phyloP scores from a whole-genome alignment of 2,888 invertebrate genomes.

The Euclidia mi region DNA sequence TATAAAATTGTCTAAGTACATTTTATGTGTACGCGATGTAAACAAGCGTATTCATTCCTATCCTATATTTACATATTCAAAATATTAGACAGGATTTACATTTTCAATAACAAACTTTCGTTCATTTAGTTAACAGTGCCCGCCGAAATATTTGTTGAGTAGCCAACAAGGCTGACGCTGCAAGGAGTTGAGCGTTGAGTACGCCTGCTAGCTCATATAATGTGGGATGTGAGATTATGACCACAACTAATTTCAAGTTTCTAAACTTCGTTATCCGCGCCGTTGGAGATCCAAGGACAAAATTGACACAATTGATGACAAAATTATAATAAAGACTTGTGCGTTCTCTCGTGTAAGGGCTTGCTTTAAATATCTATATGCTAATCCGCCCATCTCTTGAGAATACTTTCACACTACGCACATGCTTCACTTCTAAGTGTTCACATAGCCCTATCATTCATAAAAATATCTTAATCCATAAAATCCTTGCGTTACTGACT shows the following conservation, averaged over 20 bases:
- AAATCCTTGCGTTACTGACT: too few relatives aligned
- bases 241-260: conserved; percentile 85
- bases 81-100: conserved; percentile 42
- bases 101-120: conserved; percentile 52
- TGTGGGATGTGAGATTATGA: conserved; percentile 77
- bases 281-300: conserved; percentile 81
- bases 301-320: too few relatives aligned
- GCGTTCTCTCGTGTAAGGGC: conserved; percentile 28
- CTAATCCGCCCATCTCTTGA: conserved; percentile 18
- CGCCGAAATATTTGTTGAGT: conserved; percentile 47
- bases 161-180: conserved; percentile 47
- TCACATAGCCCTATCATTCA: too few relatives aligned
- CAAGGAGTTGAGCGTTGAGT: conserved; percentile 53
- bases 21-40: conserved; percentile 15
- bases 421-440: neutral
- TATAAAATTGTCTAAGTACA: neutral
- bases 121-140: conserved; percentile 60
- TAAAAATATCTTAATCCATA: too few relatives aligned
- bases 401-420: neutral
- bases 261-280: conserved; percentile 84
- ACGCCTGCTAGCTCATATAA: conserved; percentile 63
- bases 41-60: conserved; percentile 22
- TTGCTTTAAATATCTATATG: conserved; percentile 30
- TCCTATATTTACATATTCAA: conserved; percentile 25
- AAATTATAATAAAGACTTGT: conserved; percentile 74